Conservation (phyloP, 1,140 invertebrate genomes). For the Drosophila carrolli region DNA sequence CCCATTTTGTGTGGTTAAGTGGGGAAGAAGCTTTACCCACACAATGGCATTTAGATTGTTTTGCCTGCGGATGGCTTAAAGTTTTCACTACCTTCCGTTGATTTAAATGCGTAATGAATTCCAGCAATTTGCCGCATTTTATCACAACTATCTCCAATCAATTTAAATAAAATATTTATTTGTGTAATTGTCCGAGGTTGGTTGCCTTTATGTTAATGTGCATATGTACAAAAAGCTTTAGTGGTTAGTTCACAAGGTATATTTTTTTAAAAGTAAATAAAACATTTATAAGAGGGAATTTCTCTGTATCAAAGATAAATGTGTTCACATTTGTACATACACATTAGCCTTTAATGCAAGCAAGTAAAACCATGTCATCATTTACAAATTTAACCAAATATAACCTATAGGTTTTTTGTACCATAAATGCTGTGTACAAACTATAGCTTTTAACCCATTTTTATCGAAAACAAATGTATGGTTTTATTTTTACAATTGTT, state of each 20-base stretch:
- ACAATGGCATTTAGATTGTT: not conserved
- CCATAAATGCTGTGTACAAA: too few relatives aligned
- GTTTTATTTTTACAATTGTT: too few relatives aligned
- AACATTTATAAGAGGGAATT: not conserved
- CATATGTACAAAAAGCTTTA: constrained; percentile 2
- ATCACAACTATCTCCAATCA: not conserved
- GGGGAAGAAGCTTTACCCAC: constrained; percentile 9
- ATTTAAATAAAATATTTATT: constrained; percentile 8
- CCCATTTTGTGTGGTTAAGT: constrained; percentile 24
- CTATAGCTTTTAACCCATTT: too few relatives aligned
- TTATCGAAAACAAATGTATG: too few relatives aligned
- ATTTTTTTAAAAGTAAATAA: not conserved
- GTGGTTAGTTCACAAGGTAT: not conserved
- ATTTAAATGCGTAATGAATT: constrained; percentile 11
- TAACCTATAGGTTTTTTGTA: too few relatives aligned
- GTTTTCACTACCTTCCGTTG: constrained; percentile 2
- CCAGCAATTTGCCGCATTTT: not conserved
- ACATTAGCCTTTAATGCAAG: too few relatives aligned
- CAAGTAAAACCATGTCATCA: too few relatives aligned
- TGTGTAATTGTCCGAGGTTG: not conserved
- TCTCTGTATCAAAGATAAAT: not conserved
- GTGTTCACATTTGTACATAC: not conserved
- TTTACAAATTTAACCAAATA: too few relatives aligned
- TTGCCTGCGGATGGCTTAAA: constrained; percentile 1
- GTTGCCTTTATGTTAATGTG: not conserved